Conservation (phyloP, 2,797 vertebrate genomes). For the Coccyzus lansbergi region DNA sequence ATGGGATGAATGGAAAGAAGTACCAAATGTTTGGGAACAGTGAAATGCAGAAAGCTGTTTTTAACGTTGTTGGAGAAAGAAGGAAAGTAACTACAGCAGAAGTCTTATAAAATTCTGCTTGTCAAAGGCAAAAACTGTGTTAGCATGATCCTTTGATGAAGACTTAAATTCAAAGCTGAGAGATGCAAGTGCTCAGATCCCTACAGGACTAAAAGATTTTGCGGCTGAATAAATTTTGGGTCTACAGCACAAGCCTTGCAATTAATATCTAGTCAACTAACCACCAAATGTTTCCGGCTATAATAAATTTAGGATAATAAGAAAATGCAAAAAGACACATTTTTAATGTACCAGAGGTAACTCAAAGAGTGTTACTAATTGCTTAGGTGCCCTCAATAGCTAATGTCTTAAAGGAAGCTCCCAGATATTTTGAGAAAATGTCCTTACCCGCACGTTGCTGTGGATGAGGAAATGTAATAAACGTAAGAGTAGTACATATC, state of each 20-base stretch:
- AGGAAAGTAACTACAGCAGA: neutral
- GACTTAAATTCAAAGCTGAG: neutral
- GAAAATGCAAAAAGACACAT: neutral
- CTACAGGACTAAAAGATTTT: neutral
- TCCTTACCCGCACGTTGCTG: neutral
- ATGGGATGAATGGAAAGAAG: neutral
- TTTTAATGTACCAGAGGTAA: neutral
- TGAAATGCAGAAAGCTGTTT: neutral
- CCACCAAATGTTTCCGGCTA: neutral
- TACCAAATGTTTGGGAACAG: neutral
- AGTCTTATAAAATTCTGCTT: neutral
- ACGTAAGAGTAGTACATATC: neutral
- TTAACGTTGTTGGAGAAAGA: neutral
- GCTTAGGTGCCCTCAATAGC: neutral
- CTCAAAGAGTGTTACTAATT: neutral
- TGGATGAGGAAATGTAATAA: neutral
- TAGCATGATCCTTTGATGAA: neutral
- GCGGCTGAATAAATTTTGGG: neutral
- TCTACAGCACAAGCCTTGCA: neutral
- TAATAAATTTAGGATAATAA: neutral
- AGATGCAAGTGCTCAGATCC: neutral
- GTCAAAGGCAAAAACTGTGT: neutral
- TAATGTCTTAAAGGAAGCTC: neutral
- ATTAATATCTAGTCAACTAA: neutral
- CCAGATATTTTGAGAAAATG: neutral